These are phyloP conservation scores for Muscicapa striata DNA, from an alignment of 2,797 vertebrate species.

Conservation along the genomic window DNA sequence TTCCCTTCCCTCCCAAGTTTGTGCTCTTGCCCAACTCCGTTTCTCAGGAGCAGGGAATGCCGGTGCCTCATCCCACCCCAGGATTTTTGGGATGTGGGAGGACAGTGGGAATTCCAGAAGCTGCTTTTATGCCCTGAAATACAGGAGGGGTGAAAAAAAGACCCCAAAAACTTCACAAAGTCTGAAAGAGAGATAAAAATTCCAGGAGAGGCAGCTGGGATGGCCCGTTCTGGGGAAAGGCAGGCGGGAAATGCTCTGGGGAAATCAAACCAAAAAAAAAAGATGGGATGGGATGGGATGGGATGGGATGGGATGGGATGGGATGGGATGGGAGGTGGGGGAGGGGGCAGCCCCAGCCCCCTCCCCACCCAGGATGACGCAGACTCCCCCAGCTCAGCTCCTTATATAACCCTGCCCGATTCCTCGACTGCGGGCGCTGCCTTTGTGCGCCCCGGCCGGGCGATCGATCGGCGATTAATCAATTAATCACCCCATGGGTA, in stretches of 20 bases:
- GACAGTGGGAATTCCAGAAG: not conserved
- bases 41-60: not conserved
- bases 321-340: not conserved
- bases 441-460: not conserved
- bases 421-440: not conserved
- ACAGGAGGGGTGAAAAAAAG: too few species aligned
- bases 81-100: not conserved
- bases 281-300: not conserved
- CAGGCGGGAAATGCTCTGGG: not conserved
- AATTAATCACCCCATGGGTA: too few species aligned
- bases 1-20: not conserved
- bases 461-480: too few species aligned
- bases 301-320: not conserved
- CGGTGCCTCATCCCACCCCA: not conserved
- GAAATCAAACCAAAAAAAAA: not conserved
- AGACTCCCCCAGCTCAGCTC: not conserved
- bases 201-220: rapidly evolving
- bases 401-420: not conserved
- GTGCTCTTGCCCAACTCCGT: rapidly evolving
- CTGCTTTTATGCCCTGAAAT: not conserved
- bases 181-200: rapidly evolving
- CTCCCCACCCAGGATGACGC: conserved; percentile 18
- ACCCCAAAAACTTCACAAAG: not conserved
- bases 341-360: not conserved
- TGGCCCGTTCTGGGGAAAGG: rapidly evolving